A percentile compares a stretch with the other conserved stretches of the same genome.
Conservation (phyloP, 1,140 invertebrate genomes). For the Oppia nitens region DNA sequence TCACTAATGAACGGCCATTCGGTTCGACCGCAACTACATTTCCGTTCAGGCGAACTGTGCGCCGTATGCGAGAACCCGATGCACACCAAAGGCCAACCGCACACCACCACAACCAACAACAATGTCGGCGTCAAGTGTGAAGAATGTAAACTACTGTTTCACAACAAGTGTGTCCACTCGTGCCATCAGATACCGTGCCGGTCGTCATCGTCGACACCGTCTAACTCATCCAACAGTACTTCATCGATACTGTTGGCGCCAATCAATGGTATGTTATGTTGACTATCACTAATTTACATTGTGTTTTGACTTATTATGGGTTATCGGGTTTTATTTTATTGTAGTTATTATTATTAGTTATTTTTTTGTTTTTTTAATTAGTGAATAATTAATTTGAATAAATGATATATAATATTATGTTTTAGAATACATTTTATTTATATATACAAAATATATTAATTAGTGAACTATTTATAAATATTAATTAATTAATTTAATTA, state of each 20-base stretch:
- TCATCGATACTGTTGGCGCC: slow-evolving; percentile 10
- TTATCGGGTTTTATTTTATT: too few relatives aligned
- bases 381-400: not conserved
- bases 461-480: too few relatives aligned
- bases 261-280: slow-evolving; percentile 8
- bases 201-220: slow-evolving; percentile 18
- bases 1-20: slow-evolving; percentile 21
- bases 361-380: not conserved
- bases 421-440: too few relatives aligned
- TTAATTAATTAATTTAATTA: not conserved
- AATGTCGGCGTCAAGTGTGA: slow-evolving; percentile 50
- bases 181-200: slow-evolving; percentile 23
- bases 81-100: slow-evolving; percentile 38
- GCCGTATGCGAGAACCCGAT: slow-evolving; percentile 53
- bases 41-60: slow-evolving; percentile 52
- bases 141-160: slow-evolving; percentile 63
- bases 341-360: slow-evolving; percentile 1
- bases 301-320: too few relatives aligned
- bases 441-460: too few relatives aligned
- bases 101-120: not conserved
- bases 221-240: slow-evolving; percentile 5
- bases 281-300: too few relatives aligned
- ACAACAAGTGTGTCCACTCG: slow-evolving; percentile 48
- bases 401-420: too few relatives aligned
- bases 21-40: slow-evolving; percentile 20